Conservation (phyloP, 92 coral and sea anemone species). For the Desmophyllum pertusum region DNA sequence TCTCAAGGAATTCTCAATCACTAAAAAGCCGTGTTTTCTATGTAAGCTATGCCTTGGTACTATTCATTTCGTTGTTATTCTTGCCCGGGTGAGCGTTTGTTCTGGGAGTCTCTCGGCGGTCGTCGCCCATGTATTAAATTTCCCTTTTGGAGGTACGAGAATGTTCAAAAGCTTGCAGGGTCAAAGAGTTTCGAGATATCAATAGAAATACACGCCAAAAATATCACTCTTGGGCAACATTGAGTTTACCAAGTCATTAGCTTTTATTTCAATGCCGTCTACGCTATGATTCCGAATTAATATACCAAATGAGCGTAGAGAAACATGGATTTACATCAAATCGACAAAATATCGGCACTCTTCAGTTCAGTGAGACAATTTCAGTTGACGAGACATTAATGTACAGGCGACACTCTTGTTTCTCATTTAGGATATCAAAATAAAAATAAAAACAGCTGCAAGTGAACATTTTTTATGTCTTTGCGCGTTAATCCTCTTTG, state of each 20-base stretch:
- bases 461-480: neutral
- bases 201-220: neutral
- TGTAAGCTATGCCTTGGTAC: neutral
- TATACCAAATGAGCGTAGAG: neutral
- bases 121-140: neutral
- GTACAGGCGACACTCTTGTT: neutral
- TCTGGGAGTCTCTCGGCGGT: constrained; percentile 7
- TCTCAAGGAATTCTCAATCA: neutral
- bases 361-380: neutral
- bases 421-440: neutral
- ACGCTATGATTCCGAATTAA: neutral
- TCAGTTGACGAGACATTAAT: neutral
- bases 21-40: neutral
- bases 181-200: neutral
- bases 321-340: neutral
- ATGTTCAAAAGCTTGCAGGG: neutral
- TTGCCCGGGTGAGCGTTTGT: constrained; percentile 3
- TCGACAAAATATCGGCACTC: neutral
- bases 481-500: constrained; percentile 14
- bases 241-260: neutral
- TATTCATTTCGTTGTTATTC: neutral
- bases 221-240: neutral
- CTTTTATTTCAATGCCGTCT: constrained; percentile 4
- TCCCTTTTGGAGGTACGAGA: neutral
- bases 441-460: neutral